phyloP scores from a whole-genome alignment of 2,888 invertebrate species.

The Tortricodes alternella region DNA sequence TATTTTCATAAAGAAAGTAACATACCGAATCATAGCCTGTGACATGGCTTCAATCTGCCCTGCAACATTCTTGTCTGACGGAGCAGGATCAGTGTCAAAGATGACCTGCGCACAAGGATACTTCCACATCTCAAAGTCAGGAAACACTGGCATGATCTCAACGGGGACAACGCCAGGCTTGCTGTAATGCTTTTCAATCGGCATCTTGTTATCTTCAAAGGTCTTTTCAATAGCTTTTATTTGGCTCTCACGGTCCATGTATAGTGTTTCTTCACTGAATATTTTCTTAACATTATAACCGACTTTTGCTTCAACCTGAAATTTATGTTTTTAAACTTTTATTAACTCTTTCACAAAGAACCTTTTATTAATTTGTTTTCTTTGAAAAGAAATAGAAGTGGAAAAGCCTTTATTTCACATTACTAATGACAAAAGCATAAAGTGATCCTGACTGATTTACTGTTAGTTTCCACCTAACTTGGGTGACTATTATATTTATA shows the following conservation, averaged over 20 bases:
- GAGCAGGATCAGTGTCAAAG: constrained; percentile 99
- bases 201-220: constrained; percentile 93
- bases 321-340: not conserved
- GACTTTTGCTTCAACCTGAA: constrained; percentile 96
- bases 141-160: constrained; percentile 92
- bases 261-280: constrained; percentile 94
- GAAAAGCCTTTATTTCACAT: too few species aligned
- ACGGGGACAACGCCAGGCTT: constrained; percentile 97
- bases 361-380: too few species aligned
- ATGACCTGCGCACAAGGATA: constrained; percentile 99
- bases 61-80: constrained; percentile 91
- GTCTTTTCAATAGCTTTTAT: constrained; percentile 98
- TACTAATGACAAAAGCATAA: too few species aligned
- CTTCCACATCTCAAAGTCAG: constrained; percentile 98
- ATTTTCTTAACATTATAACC: constrained; percentile 99
- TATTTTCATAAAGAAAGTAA: not conserved
- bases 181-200: constrained; percentile 96
- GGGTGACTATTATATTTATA: too few species aligned
- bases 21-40: constrained; percentile 97
- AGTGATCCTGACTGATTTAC: too few species aligned
- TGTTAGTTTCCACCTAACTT: too few species aligned
- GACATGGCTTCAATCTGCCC: constrained; percentile 98
- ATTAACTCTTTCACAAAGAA: too few species aligned
- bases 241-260: constrained; percentile 98
- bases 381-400: too few species aligned